phyloP scores from a whole-genome alignment of 2,797 vertebrate species.

The Tauraco hartlaubi region DNA sequence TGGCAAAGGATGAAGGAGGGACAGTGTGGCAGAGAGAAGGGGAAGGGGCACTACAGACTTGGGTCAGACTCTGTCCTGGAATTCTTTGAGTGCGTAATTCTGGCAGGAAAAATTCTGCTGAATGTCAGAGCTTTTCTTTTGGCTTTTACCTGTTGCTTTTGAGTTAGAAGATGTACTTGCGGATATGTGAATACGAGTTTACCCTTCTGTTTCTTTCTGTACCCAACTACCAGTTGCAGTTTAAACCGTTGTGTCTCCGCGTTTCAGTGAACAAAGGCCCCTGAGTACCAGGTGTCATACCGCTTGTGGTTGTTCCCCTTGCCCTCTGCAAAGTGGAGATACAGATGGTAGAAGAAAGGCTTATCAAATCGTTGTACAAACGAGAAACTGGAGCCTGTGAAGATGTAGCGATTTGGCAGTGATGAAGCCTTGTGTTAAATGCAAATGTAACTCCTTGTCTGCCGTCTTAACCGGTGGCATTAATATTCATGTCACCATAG shows the following conservation, averaged over 20 bases:
- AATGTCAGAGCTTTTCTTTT: not conserved
- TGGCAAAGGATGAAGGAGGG: not conserved
- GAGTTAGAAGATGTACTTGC: not conserved
- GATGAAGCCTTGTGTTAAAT: not conserved
- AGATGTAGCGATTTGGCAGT: slow-evolving; percentile 14
- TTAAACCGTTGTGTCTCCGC: not conserved
- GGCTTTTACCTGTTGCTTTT: not conserved
- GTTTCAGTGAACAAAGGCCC: not conserved
- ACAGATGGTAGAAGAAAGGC: not conserved
- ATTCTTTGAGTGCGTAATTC: not conserved
- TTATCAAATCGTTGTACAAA: not conserved
- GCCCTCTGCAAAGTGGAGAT: not conserved
- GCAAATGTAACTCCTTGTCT: not conserved
- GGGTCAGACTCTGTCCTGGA: not conserved
- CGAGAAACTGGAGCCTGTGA: not conserved
- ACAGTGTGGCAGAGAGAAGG: not conserved
- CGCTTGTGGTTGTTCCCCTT: not conserved
- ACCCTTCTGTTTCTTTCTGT: not conserved
- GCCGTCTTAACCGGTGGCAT: not conserved
- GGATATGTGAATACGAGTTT: not conserved
- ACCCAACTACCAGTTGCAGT: accelerated
- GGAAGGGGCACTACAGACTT: not conserved
- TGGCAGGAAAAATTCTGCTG: not conserved
- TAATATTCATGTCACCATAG: slow-evolving; percentile 36
- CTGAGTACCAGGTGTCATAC: not conserved